phyloP scores from a whole-genome alignment of 2,113 vertebrate species.

The Myotis lucifugus region DNA sequence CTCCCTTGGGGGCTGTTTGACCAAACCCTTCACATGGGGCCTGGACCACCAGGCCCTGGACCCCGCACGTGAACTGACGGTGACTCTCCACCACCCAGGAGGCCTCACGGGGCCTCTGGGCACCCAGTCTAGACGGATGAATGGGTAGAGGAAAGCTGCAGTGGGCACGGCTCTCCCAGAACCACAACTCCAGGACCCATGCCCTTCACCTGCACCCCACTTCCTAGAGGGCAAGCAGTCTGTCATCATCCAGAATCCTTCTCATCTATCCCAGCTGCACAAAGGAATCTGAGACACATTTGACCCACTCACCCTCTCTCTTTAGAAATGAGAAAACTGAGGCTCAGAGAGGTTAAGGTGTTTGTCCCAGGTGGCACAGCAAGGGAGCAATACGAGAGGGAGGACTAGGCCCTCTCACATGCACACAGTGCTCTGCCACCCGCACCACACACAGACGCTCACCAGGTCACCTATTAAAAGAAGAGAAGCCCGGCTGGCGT shows the following conservation, averaged over 20 bases:
- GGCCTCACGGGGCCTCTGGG: background rate
- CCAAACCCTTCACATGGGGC: background rate
- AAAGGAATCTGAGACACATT: background rate
- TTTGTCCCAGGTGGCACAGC: background rate
- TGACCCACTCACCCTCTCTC: background rate
- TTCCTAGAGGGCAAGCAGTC: fast-evolving
- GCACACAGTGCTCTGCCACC: too few relatives aligned
- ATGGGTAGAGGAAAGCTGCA: too few relatives aligned
- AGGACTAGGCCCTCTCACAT: fast-evolving
- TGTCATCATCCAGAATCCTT: background rate
- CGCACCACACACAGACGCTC: background rate
- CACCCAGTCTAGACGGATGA: too few relatives aligned
- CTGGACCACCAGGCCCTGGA: background rate
- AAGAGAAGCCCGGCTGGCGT: too few relatives aligned
- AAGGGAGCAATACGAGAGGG: background rate
- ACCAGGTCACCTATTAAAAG: background rate
- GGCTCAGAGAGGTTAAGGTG: background rate
- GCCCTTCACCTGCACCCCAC: fast-evolving
- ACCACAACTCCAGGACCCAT: fast-evolving
- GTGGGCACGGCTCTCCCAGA: background rate
- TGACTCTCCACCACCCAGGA: background rate
- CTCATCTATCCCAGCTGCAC: fast-evolving
- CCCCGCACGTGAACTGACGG: too few relatives aligned
- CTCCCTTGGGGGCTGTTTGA: background rate
- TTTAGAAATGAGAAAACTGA: background rate